Percentiles rank a stretch among this genome's conserved stretches.
These are phyloP conservation scores for Oncorhynchus tshawytscha DNA, from an alignment of 2,113 vertebrate genomes.

Conservation along the genomic window DNA sequence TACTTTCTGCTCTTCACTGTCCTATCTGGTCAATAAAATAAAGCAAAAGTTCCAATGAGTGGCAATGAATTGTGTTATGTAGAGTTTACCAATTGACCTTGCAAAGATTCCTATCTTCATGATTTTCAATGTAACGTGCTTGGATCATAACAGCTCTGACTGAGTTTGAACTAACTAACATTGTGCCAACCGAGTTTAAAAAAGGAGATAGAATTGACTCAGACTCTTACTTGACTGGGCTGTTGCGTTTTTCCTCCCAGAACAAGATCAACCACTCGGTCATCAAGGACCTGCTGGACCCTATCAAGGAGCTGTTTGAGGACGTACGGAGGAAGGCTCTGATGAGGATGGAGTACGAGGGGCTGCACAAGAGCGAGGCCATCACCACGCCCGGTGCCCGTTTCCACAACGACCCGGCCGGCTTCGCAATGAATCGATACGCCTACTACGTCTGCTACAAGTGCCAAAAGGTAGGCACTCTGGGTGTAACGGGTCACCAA, in stretches of 20 bases:
- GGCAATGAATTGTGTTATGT: no score
- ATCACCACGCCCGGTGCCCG: constrained; percentile 95
- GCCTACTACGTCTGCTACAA: constrained; percentile 99
- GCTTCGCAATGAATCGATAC: constrained; percentile 98
- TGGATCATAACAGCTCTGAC: no score
- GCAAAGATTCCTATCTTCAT: no score
- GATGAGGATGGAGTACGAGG: constrained; percentile 97
- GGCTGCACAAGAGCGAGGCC: constrained; percentile 96
- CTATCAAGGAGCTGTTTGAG: constrained; percentile 97
- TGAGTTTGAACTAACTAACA: no score
- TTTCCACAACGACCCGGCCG: constrained; percentile 95
- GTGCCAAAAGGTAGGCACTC: constrained; percentile 90
- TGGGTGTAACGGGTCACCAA: no score
- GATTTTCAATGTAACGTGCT: no score
- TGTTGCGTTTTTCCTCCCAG: constrained; percentile 61
- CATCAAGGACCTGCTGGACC: constrained; percentile 95
- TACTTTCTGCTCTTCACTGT: no score
- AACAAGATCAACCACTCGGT: constrained; percentile 99
- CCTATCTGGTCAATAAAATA: no score
- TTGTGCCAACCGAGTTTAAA: no score
- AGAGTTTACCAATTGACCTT: no score
- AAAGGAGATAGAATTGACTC: no score
- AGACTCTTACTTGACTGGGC: neutral
- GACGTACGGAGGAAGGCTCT: constrained; percentile 96
- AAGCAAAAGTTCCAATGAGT: no score